A percentile compares a stretch with the other conserved stretches of the same genome.
These are phyloP conservation scores for Ctena decussata DNA, from an alignment of 2,888 invertebrate species.

Conservation along the genomic window DNA sequence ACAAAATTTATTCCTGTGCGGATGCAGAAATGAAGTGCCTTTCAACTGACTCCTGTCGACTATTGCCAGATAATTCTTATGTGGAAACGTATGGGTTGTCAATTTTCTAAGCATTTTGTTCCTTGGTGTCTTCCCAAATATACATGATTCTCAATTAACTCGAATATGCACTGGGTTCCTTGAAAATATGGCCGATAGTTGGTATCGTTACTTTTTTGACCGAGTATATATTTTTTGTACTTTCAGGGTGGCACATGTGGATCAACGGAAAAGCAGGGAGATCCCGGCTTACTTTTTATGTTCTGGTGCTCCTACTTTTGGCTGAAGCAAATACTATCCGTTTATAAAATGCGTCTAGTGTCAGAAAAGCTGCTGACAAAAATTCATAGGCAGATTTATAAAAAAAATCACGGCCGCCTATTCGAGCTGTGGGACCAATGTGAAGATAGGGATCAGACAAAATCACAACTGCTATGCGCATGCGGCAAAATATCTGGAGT, in stretches of 20 bases:
- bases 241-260: background rate
- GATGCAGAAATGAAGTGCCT: too few species aligned
- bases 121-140: too few species aligned
- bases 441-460: constrained; percentile 13
- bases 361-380: constrained; percentile 8
- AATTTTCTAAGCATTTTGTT: too few species aligned
- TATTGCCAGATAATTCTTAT: too few species aligned
- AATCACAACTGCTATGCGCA: background rate
- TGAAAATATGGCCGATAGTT: too few species aligned
- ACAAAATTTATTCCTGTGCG: too few species aligned
- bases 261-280: background rate
- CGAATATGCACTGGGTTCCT: too few species aligned
- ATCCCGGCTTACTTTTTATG: background rate
- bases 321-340: background rate
- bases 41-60: too few species aligned
- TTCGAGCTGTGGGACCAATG: constrained; percentile 28
- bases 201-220: too few species aligned
- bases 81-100: too few species aligned
- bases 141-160: too few species aligned
- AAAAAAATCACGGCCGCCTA: constrained; percentile 10
- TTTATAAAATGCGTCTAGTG: constrained; percentile 19
- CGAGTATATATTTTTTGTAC: too few species aligned
- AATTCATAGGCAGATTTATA: constrained; percentile 7
- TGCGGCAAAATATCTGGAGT: background rate
- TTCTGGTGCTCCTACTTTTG: background rate